These are phyloP conservation scores for Pedetes capensis DNA, from an alignment of 2,113 vertebrate genomes.

Conservation along the genomic window DNA sequence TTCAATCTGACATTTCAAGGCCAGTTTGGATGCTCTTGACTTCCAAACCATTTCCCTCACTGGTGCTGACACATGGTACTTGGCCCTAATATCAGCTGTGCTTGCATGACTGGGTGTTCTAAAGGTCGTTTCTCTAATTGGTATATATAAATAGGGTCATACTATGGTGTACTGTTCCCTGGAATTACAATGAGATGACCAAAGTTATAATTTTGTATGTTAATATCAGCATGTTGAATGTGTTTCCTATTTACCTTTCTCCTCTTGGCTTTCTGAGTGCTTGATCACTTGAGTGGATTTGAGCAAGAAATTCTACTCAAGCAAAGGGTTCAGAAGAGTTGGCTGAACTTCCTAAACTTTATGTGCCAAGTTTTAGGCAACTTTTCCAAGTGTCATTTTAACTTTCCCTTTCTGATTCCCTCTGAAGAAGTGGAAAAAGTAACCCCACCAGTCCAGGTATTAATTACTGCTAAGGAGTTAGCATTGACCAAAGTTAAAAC, in stretches of 20 bases:
- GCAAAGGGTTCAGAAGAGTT: not conserved
- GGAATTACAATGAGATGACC: not conserved
- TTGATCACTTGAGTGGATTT: not conserved
- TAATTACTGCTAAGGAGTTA: not conserved
- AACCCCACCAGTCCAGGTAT: not conserved
- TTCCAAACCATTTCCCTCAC: conserved; percentile 66
- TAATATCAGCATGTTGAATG: not conserved
- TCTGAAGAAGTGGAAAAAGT: not conserved
- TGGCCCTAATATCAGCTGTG: conserved; percentile 46
- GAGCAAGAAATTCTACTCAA: conserved; percentile 8
- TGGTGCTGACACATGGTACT: conserved; percentile 15
- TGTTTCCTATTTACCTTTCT: not conserved
- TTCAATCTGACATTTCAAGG: conserved; percentile 51
- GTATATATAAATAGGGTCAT: conserved; percentile 43
- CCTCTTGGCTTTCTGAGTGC: not conserved
- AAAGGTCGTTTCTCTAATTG: conserved; percentile 31
- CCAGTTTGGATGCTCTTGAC: conserved; percentile 81
- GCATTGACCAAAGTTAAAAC: not conserved
- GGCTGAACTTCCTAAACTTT: conserved; percentile 6
- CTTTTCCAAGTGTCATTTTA: not conserved
- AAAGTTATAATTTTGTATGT: conserved; percentile 17
- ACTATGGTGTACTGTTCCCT: not conserved
- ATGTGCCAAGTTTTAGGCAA: not conserved
- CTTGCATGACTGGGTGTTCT: conserved; percentile 68
- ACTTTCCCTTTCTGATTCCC: not conserved